These are phyloP conservation scores for Ophthalmolycus amberensis DNA, from an alignment of 2,113 vertebrate species.

Conservation along the genomic window DNA sequence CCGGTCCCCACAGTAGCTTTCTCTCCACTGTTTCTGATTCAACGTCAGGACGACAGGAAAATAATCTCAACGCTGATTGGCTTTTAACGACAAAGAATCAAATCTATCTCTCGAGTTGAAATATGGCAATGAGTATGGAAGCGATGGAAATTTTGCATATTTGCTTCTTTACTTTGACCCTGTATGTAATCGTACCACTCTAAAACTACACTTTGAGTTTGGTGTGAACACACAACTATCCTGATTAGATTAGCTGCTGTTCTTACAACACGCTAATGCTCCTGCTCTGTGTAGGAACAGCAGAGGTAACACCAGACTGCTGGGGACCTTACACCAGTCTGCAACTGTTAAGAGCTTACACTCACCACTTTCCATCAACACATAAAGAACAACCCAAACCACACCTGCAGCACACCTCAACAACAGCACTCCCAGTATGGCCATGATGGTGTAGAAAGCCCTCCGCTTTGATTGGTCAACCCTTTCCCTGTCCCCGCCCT, in stretches of 20 bases:
- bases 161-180: no score
- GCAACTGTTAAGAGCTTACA: rapidly evolving
- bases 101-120: no score
- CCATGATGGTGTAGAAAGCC: slow-evolving; percentile 18
- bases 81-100: no score
- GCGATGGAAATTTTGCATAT: no score
- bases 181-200: no score
- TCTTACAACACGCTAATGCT: not conserved
- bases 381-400: rapidly evolving
- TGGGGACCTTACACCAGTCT: not conserved
- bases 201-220: no score
- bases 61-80: no score
- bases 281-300: slow-evolving; percentile 10
- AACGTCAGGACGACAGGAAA: no score
- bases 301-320: slow-evolving; percentile 39
- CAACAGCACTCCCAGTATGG: not conserved
- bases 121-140: no score
- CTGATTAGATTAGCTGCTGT: not conserved
- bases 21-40: no score
- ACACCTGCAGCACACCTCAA: not conserved
- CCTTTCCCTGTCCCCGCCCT: not conserved
- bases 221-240: no score
- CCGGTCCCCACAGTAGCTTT: no score
- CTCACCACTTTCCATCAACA: rapidly evolving
- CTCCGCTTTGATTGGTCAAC: slow-evolving; percentile 16